Evolutionary conservation across 2,113 vertebrate species (phyloP).

Genomic region (Hemiscyllium ocellatum): DNA sequence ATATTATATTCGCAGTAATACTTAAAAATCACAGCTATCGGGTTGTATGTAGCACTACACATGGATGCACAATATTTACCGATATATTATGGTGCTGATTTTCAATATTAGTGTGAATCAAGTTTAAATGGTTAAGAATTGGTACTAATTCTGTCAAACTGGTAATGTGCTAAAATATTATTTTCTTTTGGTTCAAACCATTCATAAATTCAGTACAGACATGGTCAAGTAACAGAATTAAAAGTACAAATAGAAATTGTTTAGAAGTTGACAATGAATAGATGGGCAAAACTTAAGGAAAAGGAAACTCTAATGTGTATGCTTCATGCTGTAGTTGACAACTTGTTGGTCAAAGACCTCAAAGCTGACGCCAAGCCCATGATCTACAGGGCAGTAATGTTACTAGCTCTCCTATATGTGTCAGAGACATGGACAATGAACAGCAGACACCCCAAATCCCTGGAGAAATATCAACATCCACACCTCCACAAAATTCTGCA

Average conservation of each 20-base stretch:
- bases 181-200: background rate
- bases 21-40: background rate
- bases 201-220: background rate
- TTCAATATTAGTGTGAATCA: background rate
- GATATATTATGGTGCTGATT: background rate
- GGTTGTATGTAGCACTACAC: background rate
- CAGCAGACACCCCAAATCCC: too few species aligned
- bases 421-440: too few species aligned
- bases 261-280: background rate
- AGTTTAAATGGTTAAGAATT: background rate
- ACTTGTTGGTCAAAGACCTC: too few species aligned
- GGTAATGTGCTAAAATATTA: background rate
- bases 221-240: background rate
- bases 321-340: background rate
- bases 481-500: too few species aligned
- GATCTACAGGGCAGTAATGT: too few species aligned
- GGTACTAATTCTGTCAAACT: background rate
- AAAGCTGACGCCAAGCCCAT: too few species aligned
- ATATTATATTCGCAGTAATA: background rate
- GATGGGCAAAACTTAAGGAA: background rate
- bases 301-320: background rate
- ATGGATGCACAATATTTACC: background rate
- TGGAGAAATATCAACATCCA: too few species aligned
- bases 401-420: too few species aligned
- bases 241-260: background rate